These are phyloP conservation scores for Drosophila helvetica DNA, from an alignment of 2,888 invertebrate genomes.

Conservation along the genomic window DNA sequence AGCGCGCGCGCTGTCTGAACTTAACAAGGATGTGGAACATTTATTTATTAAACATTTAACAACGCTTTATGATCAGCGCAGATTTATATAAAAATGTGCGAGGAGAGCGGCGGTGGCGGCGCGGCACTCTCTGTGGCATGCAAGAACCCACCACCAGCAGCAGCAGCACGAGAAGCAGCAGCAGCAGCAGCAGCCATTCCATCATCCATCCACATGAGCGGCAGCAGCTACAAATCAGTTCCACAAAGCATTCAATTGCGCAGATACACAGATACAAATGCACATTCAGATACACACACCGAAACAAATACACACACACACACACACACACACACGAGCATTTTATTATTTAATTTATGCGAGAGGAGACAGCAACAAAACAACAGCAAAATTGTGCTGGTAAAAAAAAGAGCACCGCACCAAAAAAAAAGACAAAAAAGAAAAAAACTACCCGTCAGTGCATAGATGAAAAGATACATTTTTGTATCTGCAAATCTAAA, in stretches of 20 bases:
- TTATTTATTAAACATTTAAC: constrained; percentile 81
- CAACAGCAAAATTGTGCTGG: constrained; percentile 60
- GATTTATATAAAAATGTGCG: constrained; percentile 65
- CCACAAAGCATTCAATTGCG: constrained; percentile 63
- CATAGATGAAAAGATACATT: constrained; percentile 45
- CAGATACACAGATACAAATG: constrained; percentile 17
- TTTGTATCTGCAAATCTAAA: constrained; percentile 46
- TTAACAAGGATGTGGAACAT: constrained; percentile 81
- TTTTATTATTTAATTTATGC: constrained; percentile 83
- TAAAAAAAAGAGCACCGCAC: constrained; percentile 48
- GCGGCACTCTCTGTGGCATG: constrained; percentile 40
- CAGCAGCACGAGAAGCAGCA: constrained; percentile 58
- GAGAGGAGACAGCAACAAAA: constrained; percentile 52
- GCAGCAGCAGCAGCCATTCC: constrained; percentile 41
- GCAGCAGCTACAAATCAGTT: constrained; percentile 61
- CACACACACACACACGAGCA: constrained; percentile 43
- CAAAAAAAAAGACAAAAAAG: constrained; percentile 11
- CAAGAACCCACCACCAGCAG: constrained; percentile 54
- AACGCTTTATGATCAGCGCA: constrained; percentile 81
- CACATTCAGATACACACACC: constrained; percentile 51
- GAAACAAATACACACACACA: constrained; percentile 42
- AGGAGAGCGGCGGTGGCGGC: constrained; percentile 35
- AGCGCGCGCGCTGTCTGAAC: constrained; percentile 40
- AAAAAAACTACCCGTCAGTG: constrained; percentile 30
- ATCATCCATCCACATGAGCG: constrained; percentile 66